Evolutionary conservation across 2,888 invertebrate genomes (phyloP).

Genomic region (Tanaodytes sp.): DNA sequence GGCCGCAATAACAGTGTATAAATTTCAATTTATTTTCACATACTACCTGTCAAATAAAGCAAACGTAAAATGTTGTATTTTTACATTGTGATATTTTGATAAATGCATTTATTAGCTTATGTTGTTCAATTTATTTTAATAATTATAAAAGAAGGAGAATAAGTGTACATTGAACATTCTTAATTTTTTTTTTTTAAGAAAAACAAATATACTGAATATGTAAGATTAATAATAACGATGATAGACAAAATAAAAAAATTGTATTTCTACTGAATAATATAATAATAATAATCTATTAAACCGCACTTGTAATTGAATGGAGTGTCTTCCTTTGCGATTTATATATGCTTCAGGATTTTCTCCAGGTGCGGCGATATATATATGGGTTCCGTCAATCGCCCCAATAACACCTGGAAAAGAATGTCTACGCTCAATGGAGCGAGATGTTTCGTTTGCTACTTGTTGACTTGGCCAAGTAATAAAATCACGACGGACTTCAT

Average conservation of each 20-base stretch:
- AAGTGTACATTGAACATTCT: no score
- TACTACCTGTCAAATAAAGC: slow-evolving; percentile 22
- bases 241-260: no score
- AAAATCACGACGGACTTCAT: not conserved
- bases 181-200: no score
- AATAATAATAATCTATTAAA: no score
- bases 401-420: slow-evolving; percentile 51
- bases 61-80: not conserved
- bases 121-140: no score
- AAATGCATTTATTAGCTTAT: no score
- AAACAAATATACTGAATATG: no score
- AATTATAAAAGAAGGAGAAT: no score
- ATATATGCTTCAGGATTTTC: slow-evolving; percentile 45
- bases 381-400: slow-evolving; percentile 51
- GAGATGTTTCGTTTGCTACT: not conserved
- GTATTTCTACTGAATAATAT: no score
- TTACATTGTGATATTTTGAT: not conserved
- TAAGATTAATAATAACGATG: no score
- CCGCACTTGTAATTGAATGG: slow-evolving; percentile 49
- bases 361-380: slow-evolving; percentile 42
- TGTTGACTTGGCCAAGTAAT: not conserved
- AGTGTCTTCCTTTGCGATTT: slow-evolving; percentile 51
- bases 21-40: slow-evolving; percentile 33
- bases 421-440: slow-evolving; percentile 16
- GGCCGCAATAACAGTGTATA: slow-evolving; percentile 39